Percentiles rank a stretch among this genome's conserved stretches.
Evolutionary conservation across 92 coral and sea anemone species (phyloP).

Genomic region (Zoanthus gigantus): DNA sequence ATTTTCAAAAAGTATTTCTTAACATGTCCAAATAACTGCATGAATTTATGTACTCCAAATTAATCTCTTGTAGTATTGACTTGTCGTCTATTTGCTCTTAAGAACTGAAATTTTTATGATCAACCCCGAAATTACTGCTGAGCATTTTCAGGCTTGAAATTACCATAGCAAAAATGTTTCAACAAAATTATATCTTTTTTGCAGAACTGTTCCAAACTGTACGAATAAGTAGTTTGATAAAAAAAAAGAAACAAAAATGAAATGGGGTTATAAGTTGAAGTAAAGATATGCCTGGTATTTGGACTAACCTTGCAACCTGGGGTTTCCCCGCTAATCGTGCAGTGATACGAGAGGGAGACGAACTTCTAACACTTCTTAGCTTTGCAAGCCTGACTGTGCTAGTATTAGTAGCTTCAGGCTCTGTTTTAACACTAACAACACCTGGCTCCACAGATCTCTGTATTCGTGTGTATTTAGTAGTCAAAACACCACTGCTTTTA

Average conservation of each 20-base stretch:
- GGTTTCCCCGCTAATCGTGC: conserved; percentile 44
- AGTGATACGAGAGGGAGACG: conserved; percentile 4
- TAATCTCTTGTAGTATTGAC: too few relatives aligned
- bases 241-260: background rate
- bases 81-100: too few relatives aligned
- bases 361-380: background rate
- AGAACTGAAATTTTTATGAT: too few relatives aligned
- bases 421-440: background rate
- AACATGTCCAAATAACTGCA: too few relatives aligned
- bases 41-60: too few relatives aligned
- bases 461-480: conserved; percentile 29
- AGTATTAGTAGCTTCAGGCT: conserved; percentile 1
- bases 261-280: too few relatives aligned
- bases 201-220: background rate
- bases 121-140: too few relatives aligned
- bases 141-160: too few relatives aligned
- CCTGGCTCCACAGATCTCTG: conserved; percentile 36
- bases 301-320: background rate
- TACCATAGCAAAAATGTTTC: too few relatives aligned
- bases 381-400: conserved; percentile 5
- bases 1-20: too few relatives aligned
- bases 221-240: too few relatives aligned
- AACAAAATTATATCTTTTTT: background rate
- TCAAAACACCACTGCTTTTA: conserved; percentile 1
- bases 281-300: background rate